Evolutionary conservation across 2,888 invertebrate genomes (phyloP).

Genomic region (Clepsis dumicolana): DNA sequence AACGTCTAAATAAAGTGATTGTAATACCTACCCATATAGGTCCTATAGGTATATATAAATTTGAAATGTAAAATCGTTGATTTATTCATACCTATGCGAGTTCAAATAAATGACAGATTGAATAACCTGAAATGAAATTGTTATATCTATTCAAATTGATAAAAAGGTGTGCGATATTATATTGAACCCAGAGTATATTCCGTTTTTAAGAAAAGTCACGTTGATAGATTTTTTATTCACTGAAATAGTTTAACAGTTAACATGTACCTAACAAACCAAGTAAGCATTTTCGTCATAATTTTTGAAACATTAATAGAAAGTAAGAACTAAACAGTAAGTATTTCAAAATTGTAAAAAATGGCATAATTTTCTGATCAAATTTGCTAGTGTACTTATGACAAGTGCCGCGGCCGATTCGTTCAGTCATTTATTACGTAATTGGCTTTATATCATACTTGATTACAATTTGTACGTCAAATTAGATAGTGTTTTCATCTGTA

Average conservation of each 20-base stretch:
- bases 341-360: neutral
- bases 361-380: neutral
- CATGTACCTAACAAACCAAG: no score
- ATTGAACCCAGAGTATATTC: no score
- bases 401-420: no score
- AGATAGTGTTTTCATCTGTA: neutral
- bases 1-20: no score
- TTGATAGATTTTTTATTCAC: no score
- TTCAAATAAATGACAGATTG: neutral
- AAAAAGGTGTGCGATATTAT: neutral
- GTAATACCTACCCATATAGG: neutral
- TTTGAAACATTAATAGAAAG: neutral
- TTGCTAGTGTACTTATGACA: no score
- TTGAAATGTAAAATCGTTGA: constrained; percentile 3
- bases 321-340: neutral
- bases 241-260: no score
- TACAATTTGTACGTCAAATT: neutral
- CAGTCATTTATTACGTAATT: neutral
- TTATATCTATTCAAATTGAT: neutral
- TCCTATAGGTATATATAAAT: constrained; percentile 4
- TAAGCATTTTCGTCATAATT: no score
- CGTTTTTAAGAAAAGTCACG: no score
- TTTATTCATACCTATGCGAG: neutral
- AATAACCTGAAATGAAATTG: neutral
- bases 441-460: neutral